Conservation (phyloP, 1,140 invertebrate genomes). For the Lepidurus apus region DNA sequence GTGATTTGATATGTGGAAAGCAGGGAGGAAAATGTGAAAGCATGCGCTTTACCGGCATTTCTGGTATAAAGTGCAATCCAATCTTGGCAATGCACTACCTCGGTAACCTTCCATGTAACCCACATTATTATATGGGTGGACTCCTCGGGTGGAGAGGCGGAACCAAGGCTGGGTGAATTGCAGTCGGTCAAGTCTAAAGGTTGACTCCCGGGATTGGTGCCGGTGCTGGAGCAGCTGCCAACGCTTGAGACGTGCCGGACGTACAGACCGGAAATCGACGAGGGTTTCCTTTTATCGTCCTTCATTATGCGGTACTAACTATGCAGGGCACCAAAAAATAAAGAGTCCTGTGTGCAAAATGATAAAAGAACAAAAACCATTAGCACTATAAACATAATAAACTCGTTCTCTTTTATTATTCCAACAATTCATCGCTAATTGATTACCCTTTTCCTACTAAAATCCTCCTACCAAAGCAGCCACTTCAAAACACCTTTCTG, state of each 20-base stretch:
- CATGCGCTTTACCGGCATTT: background rate
- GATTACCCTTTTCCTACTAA: too few relatives aligned
- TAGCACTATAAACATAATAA: too few relatives aligned
- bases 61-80: background rate
- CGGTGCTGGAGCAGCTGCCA: background rate
- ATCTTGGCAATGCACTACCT: background rate
- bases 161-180: background rate
- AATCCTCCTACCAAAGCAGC: too few relatives aligned
- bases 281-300: background rate
- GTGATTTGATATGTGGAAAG: too few relatives aligned
- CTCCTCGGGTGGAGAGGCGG: background rate
- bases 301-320: background rate
- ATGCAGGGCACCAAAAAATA: too few relatives aligned
- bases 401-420: too few relatives aligned
- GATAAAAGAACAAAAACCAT: too few relatives aligned
- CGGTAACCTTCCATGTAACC: background rate
- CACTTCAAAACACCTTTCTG: too few relatives aligned
- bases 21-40: background rate
- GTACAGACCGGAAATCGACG: slow-evolving; percentile 5
- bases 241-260: slow-evolving; percentile 1
- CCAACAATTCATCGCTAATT: too few relatives aligned
- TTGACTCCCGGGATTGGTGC: background rate
- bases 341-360: too few relatives aligned
- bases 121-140: background rate
- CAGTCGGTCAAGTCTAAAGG: background rate